These are phyloP conservation scores for Tolmerus cingulatus DNA, from an alignment of 2,888 invertebrate genomes.

Conservation along the genomic window DNA sequence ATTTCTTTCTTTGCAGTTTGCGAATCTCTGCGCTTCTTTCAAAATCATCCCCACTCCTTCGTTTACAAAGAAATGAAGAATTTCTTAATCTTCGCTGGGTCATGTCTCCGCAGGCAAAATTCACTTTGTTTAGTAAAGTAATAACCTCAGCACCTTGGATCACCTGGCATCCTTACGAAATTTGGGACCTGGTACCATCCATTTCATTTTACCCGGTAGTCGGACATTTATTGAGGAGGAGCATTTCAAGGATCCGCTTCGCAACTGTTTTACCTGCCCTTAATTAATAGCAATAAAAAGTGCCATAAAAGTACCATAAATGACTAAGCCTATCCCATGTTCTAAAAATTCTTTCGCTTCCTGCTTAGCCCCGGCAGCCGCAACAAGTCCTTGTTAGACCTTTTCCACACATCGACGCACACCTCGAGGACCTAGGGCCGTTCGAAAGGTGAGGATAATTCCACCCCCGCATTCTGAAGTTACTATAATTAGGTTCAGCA, in stretches of 20 bases:
- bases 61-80: neutral
- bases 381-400: neutral
- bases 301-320: neutral
- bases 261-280: neutral
- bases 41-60: neutral
- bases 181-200: neutral
- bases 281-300: neutral
- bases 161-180: neutral
- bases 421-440: neutral
- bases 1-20: neutral
- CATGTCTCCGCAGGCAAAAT: neutral
- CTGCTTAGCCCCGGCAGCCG: neutral
- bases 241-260: neutral
- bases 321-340: neutral
- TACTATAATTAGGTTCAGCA: constrained; percentile 11
- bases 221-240: neutral
- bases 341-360: neutral
- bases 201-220: neutral
- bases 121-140: neutral
- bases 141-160: neutral
- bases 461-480: neutral
- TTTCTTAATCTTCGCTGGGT: neutral
- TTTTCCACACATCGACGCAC: neutral
- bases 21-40: neutral
- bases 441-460: constrained; percentile 6